phyloP scores from a whole-genome alignment of 2,888 invertebrate species.

The Orthosia incerta region DNA sequence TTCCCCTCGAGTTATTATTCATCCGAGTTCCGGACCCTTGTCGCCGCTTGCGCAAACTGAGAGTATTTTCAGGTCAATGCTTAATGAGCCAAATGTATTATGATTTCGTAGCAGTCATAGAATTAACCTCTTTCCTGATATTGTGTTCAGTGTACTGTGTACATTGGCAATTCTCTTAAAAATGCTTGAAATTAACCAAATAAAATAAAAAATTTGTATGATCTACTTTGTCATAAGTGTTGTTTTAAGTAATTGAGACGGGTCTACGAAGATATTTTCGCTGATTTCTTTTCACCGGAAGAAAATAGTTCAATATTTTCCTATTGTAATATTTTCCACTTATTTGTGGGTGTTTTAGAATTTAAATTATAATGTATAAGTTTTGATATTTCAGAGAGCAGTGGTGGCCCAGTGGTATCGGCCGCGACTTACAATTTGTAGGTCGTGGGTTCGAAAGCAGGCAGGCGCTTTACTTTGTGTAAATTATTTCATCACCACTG shows the following conservation, averaged over 20 bases:
- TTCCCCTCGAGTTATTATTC: slow-evolving; percentile 72
- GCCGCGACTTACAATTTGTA: too few species aligned
- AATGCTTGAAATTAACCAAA: background rate
- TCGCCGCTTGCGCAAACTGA: slow-evolving; percentile 56
- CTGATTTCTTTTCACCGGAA: background rate
- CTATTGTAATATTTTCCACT: background rate
- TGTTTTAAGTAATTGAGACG: background rate
- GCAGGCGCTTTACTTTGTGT: too few species aligned
- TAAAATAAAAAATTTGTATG: background rate
- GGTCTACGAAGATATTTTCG: slow-evolving; percentile 23
- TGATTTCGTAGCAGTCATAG: slow-evolving; percentile 8
- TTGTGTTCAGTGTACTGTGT: background rate
- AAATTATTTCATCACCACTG: too few species aligned
- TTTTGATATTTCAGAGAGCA: too few species aligned
- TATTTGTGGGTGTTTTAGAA: too few species aligned
- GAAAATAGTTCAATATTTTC: background rate
- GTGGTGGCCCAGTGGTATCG: too few species aligned
- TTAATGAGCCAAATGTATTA: slow-evolving; percentile 76
- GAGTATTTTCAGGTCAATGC: slow-evolving; percentile 73
- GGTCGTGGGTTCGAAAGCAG: too few species aligned
- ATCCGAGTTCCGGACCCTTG: slow-evolving; percentile 72
- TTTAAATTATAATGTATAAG: too few species aligned
- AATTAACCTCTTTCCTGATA: background rate
- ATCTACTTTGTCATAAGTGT: background rate
- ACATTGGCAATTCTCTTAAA: background rate